These are phyloP conservation scores for Atethmia centrago DNA, from an alignment of 2,888 invertebrate species.

Conservation along the genomic window DNA sequence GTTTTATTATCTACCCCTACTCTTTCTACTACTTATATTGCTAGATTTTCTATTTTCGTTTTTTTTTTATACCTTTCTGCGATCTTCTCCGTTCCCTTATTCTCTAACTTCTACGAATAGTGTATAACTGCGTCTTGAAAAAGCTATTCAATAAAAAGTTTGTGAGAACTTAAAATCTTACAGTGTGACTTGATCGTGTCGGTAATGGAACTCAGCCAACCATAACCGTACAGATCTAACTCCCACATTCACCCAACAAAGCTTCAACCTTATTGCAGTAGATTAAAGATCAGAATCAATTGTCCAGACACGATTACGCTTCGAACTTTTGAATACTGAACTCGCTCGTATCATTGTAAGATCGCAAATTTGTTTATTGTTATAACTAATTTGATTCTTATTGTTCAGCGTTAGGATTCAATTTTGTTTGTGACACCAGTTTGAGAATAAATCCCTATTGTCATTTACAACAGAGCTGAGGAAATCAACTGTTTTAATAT, in stretches of 20 bases:
- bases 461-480: slow-evolving; percentile 77
- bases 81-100: neutral
- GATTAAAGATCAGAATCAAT: slow-evolving; percentile 33
- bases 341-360: slow-evolving; percentile 75
- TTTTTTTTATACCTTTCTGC: neutral
- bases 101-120: slow-evolving; percentile 40
- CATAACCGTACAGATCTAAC: slow-evolving; percentile 51
- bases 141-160: slow-evolving; percentile 61
- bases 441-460: slow-evolving; percentile 77
- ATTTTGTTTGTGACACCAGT: slow-evolving; percentile 44
- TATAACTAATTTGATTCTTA: slow-evolving; percentile 70
- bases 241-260: slow-evolving; percentile 14
- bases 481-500: slow-evolving; percentile 79
- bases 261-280: slow-evolving; percentile 42
- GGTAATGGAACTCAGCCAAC: slow-evolving; percentile 67
- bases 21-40: neutral
- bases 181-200: slow-evolving; percentile 74
- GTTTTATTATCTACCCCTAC: neutral
- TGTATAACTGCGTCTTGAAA: slow-evolving; percentile 43
- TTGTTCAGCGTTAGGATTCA: slow-evolving; percentile 63
- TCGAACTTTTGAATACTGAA: slow-evolving; percentile 68
- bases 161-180: slow-evolving; percentile 66
- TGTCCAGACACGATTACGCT: slow-evolving; percentile 23
- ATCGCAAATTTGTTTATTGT: slow-evolving; percentile 65
- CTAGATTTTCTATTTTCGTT: neutral